These are phyloP conservation scores for Octopus bimaculoides DNA, from an alignment of 1,140 invertebrate species.

Conservation along the genomic window DNA sequence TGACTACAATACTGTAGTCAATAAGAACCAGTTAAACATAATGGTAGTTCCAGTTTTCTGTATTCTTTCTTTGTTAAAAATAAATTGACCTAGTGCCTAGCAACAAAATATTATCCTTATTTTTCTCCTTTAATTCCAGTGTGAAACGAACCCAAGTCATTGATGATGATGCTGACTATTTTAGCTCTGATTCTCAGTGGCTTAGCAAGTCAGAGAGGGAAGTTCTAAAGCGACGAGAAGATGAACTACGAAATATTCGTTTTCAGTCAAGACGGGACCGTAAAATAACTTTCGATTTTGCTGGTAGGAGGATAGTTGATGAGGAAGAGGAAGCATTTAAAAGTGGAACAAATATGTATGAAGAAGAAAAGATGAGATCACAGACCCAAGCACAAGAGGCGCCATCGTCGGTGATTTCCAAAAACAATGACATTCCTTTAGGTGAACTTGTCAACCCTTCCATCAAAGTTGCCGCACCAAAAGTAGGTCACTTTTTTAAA, in stretches of 20 bases:
- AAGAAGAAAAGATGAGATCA: neutral
- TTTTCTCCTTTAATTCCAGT: conserved; percentile 56
- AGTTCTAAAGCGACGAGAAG: conserved; percentile 69
- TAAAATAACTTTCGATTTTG: conserved; percentile 76
- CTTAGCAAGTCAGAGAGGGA: conserved; percentile 70
- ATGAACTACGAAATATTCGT: conserved; percentile 68
- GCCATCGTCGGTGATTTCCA: neutral
- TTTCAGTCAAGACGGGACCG: conserved; percentile 72
- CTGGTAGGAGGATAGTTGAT: conserved; percentile 64
- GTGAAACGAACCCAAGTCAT: conserved; percentile 84
- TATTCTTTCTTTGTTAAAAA: too few species aligned
- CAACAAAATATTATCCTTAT: too few species aligned
- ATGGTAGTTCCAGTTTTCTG: too few species aligned
- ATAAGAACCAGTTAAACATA: too few species aligned
- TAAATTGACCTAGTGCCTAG: too few species aligned
- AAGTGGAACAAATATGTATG: neutral
- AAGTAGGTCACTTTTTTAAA: conserved; percentile 16
- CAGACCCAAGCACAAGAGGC: neutral
- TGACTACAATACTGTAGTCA: too few species aligned
- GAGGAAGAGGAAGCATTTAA: conserved; percentile 47
- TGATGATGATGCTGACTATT: conserved; percentile 94
- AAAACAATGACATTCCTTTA: neutral
- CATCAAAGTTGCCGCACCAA: conserved; percentile 26
- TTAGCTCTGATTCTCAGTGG: conserved; percentile 79
- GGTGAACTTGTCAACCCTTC: conserved; percentile 31